These are phyloP conservation scores for Torymus tubicola DNA, from an alignment of 2,888 invertebrate species.

Conservation along the genomic window DNA sequence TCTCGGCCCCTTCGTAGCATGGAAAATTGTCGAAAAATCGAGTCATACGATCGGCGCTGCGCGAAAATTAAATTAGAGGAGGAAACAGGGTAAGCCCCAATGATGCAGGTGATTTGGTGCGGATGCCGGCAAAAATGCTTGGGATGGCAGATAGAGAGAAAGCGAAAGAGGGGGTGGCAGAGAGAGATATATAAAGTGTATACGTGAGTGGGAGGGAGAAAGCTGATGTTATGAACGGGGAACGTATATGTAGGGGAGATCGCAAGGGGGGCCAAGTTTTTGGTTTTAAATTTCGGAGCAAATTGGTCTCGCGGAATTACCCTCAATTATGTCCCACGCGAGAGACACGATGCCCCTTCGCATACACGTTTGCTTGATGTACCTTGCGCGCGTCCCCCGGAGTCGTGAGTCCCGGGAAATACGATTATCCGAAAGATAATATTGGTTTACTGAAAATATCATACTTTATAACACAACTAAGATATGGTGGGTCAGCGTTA, in stretches of 20 bases:
- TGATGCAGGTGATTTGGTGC: slow-evolving; percentile 69
- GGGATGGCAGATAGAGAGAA: neutral
- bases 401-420: no score
- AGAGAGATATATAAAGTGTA: slow-evolving; percentile 18
- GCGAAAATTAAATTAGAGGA: slow-evolving; percentile 74
- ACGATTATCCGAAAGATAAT: no score
- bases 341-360: slow-evolving; percentile 45
- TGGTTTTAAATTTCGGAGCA: slow-evolving; percentile 68
- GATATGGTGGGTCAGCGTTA: no score
- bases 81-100: slow-evolving; percentile 71
- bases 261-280: slow-evolving; percentile 41
- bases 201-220: neutral
- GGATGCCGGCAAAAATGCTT: neutral
- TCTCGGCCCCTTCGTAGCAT: slow-evolving; percentile 49
- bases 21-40: slow-evolving; percentile 74
- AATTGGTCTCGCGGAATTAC: slow-evolving; percentile 71
- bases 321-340: slow-evolving; percentile 65
- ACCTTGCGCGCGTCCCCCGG: no score
- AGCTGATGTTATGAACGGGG: slow-evolving; percentile 31
- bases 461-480: no score
- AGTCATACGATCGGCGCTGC: slow-evolving; percentile 70
- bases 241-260: slow-evolving; percentile 14
- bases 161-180: neutral
- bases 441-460: no score
- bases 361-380: neutral